Evolutionary conservation across 2,113 vertebrate genomes (phyloP).

Genomic region (Falcunculus frontatus): DNA sequence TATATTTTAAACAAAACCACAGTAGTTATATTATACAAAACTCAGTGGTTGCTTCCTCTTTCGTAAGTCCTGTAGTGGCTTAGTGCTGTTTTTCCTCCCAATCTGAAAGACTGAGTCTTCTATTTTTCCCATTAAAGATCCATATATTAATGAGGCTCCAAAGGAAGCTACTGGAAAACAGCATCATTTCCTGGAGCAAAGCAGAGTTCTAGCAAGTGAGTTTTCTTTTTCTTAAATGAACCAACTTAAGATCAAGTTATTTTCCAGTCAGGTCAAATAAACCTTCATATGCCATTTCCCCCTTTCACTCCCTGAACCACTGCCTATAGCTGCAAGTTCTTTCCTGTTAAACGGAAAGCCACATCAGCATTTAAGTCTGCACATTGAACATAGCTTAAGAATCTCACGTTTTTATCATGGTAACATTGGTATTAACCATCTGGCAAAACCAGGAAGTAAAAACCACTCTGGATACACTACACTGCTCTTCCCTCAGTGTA

Average conservation of each 20-base stretch:
- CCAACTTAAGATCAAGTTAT: neutral
- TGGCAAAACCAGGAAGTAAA: neutral
- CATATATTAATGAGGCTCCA: neutral
- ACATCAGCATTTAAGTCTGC: neutral
- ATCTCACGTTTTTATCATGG: neutral
- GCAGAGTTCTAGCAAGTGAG: neutral
- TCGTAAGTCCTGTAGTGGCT: neutral
- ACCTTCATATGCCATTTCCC: neutral
- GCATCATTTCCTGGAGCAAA: neutral
- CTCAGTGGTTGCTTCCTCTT: neutral
- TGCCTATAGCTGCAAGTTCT: neutral
- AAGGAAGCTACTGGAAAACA: neutral
- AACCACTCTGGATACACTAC: neutral
- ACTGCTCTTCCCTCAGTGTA: neutral
- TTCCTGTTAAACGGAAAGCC: neutral
- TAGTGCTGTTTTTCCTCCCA: neutral
- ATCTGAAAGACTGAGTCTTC: neutral
- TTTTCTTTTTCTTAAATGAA: neutral
- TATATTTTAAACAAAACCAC: neutral
- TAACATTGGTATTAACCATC: neutral
- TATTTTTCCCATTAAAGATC: neutral
- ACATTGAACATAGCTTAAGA: neutral
- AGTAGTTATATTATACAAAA: fast-evolving
- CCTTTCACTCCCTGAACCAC: neutral
- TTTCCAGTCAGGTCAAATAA: neutral